These are phyloP conservation scores for Jacana jacana DNA, from an alignment of 2,113 vertebrate genomes.

Conservation along the genomic window DNA sequence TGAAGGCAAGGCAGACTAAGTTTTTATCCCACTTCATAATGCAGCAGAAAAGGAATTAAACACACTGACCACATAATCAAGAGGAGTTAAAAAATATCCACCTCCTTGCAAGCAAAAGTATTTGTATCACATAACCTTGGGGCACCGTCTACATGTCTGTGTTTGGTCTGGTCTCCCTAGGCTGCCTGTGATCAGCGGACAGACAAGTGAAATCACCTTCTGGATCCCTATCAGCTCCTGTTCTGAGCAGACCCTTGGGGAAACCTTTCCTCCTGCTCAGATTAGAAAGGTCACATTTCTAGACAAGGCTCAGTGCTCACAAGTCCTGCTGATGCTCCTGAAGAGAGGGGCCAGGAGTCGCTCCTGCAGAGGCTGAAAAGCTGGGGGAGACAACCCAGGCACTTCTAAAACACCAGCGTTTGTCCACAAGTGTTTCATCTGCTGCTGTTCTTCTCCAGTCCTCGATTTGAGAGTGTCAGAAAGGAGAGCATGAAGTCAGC, in stretches of 20 bases:
- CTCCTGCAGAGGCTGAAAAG: neutral
- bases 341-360: neutral
- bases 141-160: constrained; percentile 36
- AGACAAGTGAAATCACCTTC: constrained; percentile 61
- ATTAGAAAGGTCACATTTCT: neutral
- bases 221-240: constrained; percentile 59
- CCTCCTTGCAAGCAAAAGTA: neutral
- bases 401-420: neutral
- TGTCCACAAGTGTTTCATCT: fast-evolving
- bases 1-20: constrained; percentile 19
- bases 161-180: constrained; percentile 67
- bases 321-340: neutral
- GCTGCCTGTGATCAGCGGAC: constrained; percentile 56
- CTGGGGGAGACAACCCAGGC: neutral
- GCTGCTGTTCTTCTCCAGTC: neutral
- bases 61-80: constrained; percentile 40
- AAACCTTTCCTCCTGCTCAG: neutral
- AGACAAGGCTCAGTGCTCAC: neutral
- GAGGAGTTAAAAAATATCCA: neutral
- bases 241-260: neutral
- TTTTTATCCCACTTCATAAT: constrained; percentile 53
- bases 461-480: neutral
- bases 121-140: constrained; percentile 54
- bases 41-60: constrained; percentile 45
- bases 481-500: neutral